These are phyloP conservation scores for Diadema setosum DNA, from an alignment of 35 echinoderm and acorn worm species.

Conservation along the genomic window DNA sequence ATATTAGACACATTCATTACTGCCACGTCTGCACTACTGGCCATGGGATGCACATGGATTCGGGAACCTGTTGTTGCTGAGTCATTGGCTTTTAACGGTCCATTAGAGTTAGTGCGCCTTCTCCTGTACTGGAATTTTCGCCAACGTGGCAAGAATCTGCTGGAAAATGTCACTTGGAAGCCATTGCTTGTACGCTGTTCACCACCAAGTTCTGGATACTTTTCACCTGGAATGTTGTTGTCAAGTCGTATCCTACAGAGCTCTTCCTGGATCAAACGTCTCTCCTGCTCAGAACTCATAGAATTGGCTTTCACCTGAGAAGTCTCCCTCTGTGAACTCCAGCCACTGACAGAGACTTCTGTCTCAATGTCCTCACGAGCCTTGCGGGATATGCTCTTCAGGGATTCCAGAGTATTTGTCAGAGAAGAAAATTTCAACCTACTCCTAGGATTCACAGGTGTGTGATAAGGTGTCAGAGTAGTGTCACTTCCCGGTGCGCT, in stretches of 20 bases:
- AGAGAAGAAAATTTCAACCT: background rate
- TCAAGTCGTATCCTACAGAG: background rate
- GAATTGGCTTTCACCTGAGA: background rate
- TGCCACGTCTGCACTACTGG: no score
- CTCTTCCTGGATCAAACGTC: background rate
- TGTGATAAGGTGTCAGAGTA: background rate
- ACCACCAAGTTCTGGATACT: background rate
- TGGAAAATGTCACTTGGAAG: background rate
- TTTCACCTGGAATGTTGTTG: constrained; percentile 13
- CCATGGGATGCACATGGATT: no score
- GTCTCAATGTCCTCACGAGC: background rate
- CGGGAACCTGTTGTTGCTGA: no score
- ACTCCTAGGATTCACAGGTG: background rate
- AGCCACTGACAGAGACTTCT: background rate
- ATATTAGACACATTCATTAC: no score
- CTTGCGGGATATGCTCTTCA: constrained; percentile 7
- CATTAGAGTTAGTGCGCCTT: background rate
- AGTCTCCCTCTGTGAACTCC: background rate
- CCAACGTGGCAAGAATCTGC: background rate
- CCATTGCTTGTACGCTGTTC: background rate
- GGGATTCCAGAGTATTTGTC: background rate
- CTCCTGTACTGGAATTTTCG: constrained; percentile 1
- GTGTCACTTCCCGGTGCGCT: background rate
- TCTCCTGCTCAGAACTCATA: background rate
- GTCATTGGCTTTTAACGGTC: no score